Base-by-base conservation (phyloP, 2,888 invertebrate genomes). In the Aplocera efformata region DNA sequence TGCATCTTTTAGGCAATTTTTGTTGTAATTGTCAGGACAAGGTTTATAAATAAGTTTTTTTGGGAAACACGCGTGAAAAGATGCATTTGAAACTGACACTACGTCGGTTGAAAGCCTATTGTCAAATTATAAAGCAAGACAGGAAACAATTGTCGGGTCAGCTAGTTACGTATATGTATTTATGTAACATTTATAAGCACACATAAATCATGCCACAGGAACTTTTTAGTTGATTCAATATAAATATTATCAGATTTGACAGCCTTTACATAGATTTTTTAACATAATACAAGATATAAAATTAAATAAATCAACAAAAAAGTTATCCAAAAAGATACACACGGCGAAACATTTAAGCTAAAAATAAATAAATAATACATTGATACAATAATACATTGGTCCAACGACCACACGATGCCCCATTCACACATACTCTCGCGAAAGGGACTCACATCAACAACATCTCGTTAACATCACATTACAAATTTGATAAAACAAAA, bases 191-290 rank as follows among this genome's bases (percentile, higher is more conserved):
- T 25, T n/a, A 25, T 9, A 31, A 38, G 38, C 38, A 38, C 21
- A 38, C 25, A 25, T 17, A 37, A 7, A 31, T 6, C 31, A 31
- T 31, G 31, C 26, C 9, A 10, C 20, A 17, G 6, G 10, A 17
- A 31, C 24, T 26, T 37, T 31, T 37, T 31, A 26, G 37, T 31
- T 36, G 9, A 29, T 36, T 29, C 2, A 29, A 21, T 30, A 10
- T n/a, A n/a, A n/a, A n/a, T n/a, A n/a, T n/a, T n/a, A n/a, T n/a
- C n/a, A n/a, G n/a, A n/a, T n/a, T n/a, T n/a, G n/a, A n/a, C n/a
- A n/a, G n/a, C n/a, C n/a, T n/a, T n/a, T n/a, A n/a, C n/a, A n/a
- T n/a, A 21, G 4, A 27, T 10, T 6, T 10, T 6, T 7, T 10
- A 10, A 6, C 9, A 27, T 8, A 25, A 7, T 6, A 22, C 6